A percentile compares a stretch with the other conserved stretches of the same genome.
Evolutionary conservation across 2,797 vertebrate genomes (phyloP).

Genomic region (Gephyroberyx darwinii): DNA sequence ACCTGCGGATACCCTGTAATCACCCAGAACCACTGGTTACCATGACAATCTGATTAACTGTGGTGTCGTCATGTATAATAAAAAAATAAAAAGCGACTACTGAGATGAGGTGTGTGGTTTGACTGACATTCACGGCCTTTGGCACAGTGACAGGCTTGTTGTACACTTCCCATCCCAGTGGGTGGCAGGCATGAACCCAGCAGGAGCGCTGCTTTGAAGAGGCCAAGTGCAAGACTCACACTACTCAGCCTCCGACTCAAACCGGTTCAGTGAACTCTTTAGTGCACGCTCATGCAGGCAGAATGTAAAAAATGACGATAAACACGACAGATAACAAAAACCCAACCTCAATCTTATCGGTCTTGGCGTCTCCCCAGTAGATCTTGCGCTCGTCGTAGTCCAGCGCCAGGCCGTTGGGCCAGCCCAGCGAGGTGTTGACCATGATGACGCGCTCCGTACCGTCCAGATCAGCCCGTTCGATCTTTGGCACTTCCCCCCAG

Average conservation of each 20-base stretch:
- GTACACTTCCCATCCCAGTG: constrained; percentile 7
- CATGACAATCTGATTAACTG: neutral
- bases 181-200: constrained; percentile 5
- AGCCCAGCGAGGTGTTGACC: constrained; percentile 96
- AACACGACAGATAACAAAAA: no score
- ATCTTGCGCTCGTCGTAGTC: constrained; percentile 92
- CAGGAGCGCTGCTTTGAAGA: neutral
- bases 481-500: constrained; percentile 97
- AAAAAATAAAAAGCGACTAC: neutral
- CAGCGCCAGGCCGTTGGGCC: constrained; percentile 95
- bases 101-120: neutral
- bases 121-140: neutral
- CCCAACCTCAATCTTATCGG: constrained; percentile 94
- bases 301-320: neutral
- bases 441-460: constrained; percentile 91
- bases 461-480: constrained; percentile 93
- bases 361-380: constrained; percentile 99
- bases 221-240: neutral
- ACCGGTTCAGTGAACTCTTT: neutral
- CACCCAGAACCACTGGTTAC: neutral
- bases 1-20: neutral
- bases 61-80: neutral
- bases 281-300: neutral
- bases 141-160: constrained; percentile 8
- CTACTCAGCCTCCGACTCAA: no score